Evolutionary conservation across 2,797 vertebrate species (phyloP), one percentile per base, ranked within the genome.

Genomic region (Semotilus atromaculatus): DNA sequence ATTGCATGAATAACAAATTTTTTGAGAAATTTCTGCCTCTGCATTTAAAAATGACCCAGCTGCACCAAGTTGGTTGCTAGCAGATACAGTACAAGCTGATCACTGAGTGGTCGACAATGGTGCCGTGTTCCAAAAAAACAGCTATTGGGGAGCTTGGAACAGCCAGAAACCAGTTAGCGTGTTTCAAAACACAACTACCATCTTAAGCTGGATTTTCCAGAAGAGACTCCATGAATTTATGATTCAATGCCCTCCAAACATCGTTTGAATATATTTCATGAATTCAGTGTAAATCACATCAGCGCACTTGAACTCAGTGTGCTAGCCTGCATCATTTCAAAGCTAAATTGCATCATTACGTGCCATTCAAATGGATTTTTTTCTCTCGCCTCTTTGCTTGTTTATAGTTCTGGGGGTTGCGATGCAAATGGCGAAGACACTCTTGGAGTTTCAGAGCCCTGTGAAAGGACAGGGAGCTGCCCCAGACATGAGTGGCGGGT

Each of bases 181-280:
- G 23, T 43, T 77, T 38, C 75, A 38, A 62, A 43, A 78, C 55
- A 62, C 38, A 21, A 4, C n/a, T 78, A 19, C 36, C 18, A 64
- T 19, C 53, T 13, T 80, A 67, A 67, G 18, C 19, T 48, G 19
- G 60, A 9, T 80, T 66, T 80, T 67, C 11, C 10, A 23, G 43
- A 21, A 66, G 77, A 80, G 26, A 58, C 74, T 34, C 51, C 66
- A 70, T 64, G 62, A 80, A 90, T 93, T 92, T 93, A 68, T 91
- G 88, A 93, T 92, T 83, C 92, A 90, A 94, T 94, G 94, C 92
- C 90, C 86, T 93, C 88, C 91, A 92, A 93, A 94, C 90, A 72
- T 93, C 91, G 91, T 94, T 93, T 94, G 92, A 94, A 93, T 92
- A 91, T 89, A 91, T 93, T 92, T 93, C 81, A 89, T 79, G 88